phyloP scores from a whole-genome alignment of 2,888 invertebrate genomes.

The Auanema sp. region DNA sequence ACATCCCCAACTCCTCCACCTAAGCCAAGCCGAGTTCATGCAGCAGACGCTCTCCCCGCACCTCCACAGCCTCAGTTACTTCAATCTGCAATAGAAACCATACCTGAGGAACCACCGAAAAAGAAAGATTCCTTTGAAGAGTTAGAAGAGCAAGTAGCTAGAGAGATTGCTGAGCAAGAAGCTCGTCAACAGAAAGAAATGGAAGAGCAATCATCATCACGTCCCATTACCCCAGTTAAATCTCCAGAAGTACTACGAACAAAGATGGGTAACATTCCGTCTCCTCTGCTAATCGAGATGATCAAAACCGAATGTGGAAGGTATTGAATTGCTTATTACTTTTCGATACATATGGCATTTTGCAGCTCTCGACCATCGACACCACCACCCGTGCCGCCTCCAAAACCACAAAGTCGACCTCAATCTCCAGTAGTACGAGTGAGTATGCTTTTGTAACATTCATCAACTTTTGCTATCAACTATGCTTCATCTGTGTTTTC shows the following conservation, averaged over 20 bases:
- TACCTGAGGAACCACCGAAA: too few species aligned
- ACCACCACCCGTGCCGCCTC: slow-evolving; percentile 9
- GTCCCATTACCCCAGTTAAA: not conserved
- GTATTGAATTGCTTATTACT: slow-evolving; percentile 3
- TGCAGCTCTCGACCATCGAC: slow-evolving; percentile 12
- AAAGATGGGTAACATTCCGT: slow-evolving; percentile 22
- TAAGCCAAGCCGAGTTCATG: not conserved
- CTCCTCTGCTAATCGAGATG: slow-evolving; percentile 37
- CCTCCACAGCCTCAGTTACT: too few species aligned
- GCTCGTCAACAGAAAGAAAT: not conserved
- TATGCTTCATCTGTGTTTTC: not conserved
- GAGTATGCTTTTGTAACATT: not conserved
- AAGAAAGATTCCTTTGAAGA: slow-evolving; percentile 19
- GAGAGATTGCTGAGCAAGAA: slow-evolving; percentile 16
- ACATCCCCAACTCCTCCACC: slow-evolving; percentile 1
- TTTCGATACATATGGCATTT: not conserved
- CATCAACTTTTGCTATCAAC: not conserved
- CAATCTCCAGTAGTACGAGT: slow-evolving; percentile 20
- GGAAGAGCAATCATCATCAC: not conserved
- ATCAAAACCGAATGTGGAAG: slow-evolving; percentile 34
- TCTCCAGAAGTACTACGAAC: slow-evolving; percentile 5
- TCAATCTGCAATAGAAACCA: too few species aligned
- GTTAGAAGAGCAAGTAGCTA: slow-evolving; percentile 10
- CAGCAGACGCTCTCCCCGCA: too few species aligned
- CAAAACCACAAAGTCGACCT: slow-evolving; percentile 13